Percentiles rank a stretch among this genome's conserved stretches.
Evolutionary conservation across 2,113 vertebrate genomes (phyloP).

Genomic region (Ptilonorhynchus violaceus): DNA sequence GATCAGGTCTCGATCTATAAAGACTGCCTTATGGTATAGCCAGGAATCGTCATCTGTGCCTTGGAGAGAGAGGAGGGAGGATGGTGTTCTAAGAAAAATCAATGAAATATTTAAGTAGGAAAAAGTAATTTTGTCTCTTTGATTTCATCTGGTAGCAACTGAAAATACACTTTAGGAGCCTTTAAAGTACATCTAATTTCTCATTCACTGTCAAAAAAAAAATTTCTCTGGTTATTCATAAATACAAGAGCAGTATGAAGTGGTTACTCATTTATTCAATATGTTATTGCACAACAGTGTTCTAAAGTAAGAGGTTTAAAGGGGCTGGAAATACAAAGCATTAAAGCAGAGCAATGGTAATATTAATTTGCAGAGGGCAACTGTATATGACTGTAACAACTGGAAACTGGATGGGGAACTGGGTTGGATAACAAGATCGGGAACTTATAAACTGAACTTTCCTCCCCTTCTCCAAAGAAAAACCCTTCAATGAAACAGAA

Average conservation of each 20-base stretch:
- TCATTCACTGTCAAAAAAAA: not conserved
- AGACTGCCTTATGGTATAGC: not conserved
- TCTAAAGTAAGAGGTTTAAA: slow-evolving; percentile 25
- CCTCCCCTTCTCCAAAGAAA: not conserved
- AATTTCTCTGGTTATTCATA: slow-evolving; percentile 25
- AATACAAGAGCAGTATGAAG: slow-evolving; percentile 28
- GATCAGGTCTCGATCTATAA: not conserved
- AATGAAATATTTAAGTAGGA: slow-evolving; percentile 48
- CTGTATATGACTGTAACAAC: not conserved
- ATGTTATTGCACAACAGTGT: slow-evolving; percentile 5
- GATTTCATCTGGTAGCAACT: slow-evolving; percentile 22
- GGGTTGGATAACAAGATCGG: not conserved
- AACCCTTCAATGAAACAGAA: not conserved
- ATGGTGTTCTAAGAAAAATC: slow-evolving; percentile 10
- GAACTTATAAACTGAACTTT: not conserved
- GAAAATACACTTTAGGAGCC: slow-evolving; percentile 6
- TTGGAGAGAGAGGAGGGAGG: not conserved
- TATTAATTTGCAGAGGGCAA: slow-evolving; percentile 11
- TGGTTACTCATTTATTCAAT: slow-evolving; percentile 38
- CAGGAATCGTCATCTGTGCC: fast-evolving
- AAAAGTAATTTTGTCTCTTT: slow-evolving; percentile 40
- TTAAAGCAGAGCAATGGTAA: not conserved
- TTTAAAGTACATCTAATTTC: slow-evolving; percentile 11
- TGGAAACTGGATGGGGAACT: not conserved
- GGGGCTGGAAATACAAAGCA: slow-evolving; percentile 1